Base-by-base conservation (phyloP, 1,140 invertebrate genomes). In the Homalodisca vitripennis region DNA sequence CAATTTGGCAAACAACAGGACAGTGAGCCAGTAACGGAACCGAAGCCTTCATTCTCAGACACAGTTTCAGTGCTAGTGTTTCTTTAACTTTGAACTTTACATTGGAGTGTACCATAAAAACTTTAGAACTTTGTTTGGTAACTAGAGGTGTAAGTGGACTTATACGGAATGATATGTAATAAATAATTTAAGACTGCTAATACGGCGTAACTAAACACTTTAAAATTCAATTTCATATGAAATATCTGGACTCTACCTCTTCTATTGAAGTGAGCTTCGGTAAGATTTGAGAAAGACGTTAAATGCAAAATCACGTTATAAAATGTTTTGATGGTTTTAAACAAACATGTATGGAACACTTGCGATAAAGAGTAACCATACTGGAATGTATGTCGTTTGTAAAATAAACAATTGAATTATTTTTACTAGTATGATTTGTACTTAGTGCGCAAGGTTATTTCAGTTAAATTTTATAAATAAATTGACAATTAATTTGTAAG, bases 391-490 rank as follows among this genome's bases (percentile, higher is more conserved):
- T 60, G 14, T 60, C 22, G 10, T 13, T n/a, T 60, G 55, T 60
- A 60, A 26, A 60, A 51, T 60, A 27, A 60, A 60, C 55, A 60
- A 2, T 60, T 60, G 14, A 60, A 60, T 6, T 60, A 60, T 60
- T 60, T 60, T 60, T 26, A 27, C 26, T 60, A 60, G 55, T 60
- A 27, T 60, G 27, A 60, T 26, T 60, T 60, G 55, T 60, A 60
- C 55, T 60, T 60, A 60, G 55, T 2, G 10, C 14, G 27, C 17
- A 60, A 27, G 29, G 24, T 60, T 29, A 60, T 60, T 60, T 60
- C 26, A 27, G 55, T 60, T 60, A 60, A 60, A 60, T 60, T 60
- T 60, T 60, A 30, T 60, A 27, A 29, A 60, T 60, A 26, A 30
- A 60, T 60, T 60, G 22, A 60, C 55, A 60, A 26, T 60, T 60